These are phyloP conservation scores for Lasioglossum zephyrum DNA, from an alignment of 2,888 invertebrate genomes.

Conservation along the genomic window DNA sequence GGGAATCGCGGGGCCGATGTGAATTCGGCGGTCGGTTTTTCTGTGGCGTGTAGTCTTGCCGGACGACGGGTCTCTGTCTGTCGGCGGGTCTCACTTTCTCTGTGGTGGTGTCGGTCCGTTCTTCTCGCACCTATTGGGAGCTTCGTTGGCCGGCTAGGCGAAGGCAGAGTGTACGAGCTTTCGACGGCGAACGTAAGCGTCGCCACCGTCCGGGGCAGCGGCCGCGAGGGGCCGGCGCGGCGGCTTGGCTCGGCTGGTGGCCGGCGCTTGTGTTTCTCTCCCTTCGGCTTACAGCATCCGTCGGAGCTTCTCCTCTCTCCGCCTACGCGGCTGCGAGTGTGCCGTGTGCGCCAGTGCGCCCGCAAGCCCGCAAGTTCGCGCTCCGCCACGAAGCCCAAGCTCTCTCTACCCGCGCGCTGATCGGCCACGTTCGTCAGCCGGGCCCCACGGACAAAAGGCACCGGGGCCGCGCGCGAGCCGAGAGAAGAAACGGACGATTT, in stretches of 20 bases:
- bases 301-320: constrained; percentile 81
- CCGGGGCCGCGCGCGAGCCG: constrained; percentile 73
- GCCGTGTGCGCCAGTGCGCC: constrained; percentile 84
- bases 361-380: constrained; percentile 84
- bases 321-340: constrained; percentile 81
- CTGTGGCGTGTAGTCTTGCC: constrained; percentile 32
- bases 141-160: constrained; percentile 42
- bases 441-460: constrained; percentile 73
- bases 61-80: constrained; percentile 47
- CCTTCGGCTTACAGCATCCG: constrained; percentile 83
- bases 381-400: constrained; percentile 76
- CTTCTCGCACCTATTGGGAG: constrained; percentile 40
- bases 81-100: constrained; percentile 18
- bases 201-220: constrained; percentile 82
- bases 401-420: constrained; percentile 75
- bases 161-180: constrained; percentile 72
- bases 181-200: constrained; percentile 75
- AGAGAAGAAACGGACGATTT: constrained; percentile 44
- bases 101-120: constrained; percentile 11
- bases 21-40: constrained; percentile 19
- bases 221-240: constrained; percentile 76
- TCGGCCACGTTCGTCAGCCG: constrained; percentile 75
- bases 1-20: background rate
- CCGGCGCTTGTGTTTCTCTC: constrained; percentile 73
- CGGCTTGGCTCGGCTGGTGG: constrained; percentile 64